Base-by-base conservation (phyloP, 2,797 vertebrate genomes). In the Florisuga fusca region DNA sequence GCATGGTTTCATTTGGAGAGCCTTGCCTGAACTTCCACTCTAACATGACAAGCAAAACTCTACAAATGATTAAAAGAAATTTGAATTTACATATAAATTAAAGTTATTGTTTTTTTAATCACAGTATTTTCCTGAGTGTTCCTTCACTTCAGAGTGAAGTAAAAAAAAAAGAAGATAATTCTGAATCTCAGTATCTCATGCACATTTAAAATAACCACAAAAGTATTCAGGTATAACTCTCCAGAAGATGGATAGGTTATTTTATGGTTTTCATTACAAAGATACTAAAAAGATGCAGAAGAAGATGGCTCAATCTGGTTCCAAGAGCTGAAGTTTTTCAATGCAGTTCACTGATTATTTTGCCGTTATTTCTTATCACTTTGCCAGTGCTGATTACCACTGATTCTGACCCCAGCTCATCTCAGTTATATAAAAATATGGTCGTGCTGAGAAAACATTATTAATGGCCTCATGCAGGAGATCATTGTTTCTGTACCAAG, bases 391-490 rank as follows among this genome's bases (percentile, higher is more conserved):
- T 82, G 74, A 89, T 84, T 79, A 79, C 23, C 15, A 79, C 61
- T 33, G 64, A 81, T 80, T 82, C 91, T 74, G 72, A 89, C 15
- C 68, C 31, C 5, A 1, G 19, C 82, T 95, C 62, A 58, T 77
- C 53, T 64, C 33, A 38, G 48, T 74, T 87, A 61, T 67, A 74
- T 34, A 92, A 95, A 94, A 92, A 87, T 50, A 77, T 19, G 17
- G 14, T 67, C 53, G 71, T 79, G 12, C 48, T 84, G 27, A 59
- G 48, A 82, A 20, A 12, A 21, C 17, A 67, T 89, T 79, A 81
- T 89, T 88, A 95, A 71, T 19, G 9, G 12, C 27, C 59, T 84
- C 41, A 63, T 25, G 21, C 18, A 88, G 62, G 72, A 31, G 23
- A 76, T 61, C 29, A 76, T 23, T 90, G 27, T 21, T 93, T 69